Evolutionary conservation across 2,888 invertebrate species (phyloP).

Genomic region (Dusona sp.): DNA sequence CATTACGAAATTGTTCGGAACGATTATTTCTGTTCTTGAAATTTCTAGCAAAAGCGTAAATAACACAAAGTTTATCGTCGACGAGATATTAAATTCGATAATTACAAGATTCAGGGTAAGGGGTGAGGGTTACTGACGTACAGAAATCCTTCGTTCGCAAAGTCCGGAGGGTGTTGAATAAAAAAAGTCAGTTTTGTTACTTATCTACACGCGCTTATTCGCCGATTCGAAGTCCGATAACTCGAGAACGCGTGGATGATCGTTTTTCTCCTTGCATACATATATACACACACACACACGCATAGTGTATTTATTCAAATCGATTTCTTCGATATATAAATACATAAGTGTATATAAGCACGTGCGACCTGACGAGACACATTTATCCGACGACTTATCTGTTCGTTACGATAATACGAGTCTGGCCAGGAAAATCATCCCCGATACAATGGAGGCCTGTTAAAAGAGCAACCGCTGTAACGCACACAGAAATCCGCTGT

Average conservation of each 20-base stretch:
- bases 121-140: neutral
- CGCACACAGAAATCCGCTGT: conserved; percentile 33
- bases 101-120: neutral
- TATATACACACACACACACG: neutral
- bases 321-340: neutral
- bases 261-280: neutral
- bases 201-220: conserved; percentile 70
- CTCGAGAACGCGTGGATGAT: conserved; percentile 14
- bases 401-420: conserved; percentile 79
- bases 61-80: neutral
- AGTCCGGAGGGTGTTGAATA: conserved; percentile 26
- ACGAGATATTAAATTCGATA: conserved; percentile 3
- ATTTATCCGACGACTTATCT: conserved; percentile 79
- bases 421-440: conserved; percentile 75
- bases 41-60: neutral
- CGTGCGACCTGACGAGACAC: conserved; percentile 69
- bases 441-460: conserved; percentile 78
- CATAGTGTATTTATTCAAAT: conserved; percentile 2
- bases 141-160: neutral
- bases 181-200: conserved; percentile 38
- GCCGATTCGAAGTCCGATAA: conserved; percentile 77
- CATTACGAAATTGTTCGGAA: neutral
- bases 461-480: conserved; percentile 76
- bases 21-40: neutral
- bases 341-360: conserved; percentile 8